Evolutionary conservation across 2,888 invertebrate genomes (phyloP).

Genomic region (Campoplex nolae): DNA sequence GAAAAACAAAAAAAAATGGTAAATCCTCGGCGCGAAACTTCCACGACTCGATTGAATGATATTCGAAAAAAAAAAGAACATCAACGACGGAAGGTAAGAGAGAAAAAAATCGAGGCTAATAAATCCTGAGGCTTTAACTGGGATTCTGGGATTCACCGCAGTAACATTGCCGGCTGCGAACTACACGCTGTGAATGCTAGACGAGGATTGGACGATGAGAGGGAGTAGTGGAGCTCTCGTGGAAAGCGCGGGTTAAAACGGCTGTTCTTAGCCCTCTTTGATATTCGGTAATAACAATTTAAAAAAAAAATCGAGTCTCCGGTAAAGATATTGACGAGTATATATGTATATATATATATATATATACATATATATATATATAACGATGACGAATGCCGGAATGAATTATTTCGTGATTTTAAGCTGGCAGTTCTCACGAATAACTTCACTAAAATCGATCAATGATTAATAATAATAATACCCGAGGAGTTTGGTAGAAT

Average conservation of each 20-base stretch:
- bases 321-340: neutral
- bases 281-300: neutral
- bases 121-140: constrained; percentile 13
- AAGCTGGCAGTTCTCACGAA: constrained; percentile 11
- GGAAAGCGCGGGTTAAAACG: constrained; percentile 27
- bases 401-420: neutral
- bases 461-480: neutral
- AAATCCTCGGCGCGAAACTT: neutral
- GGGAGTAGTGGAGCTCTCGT: constrained; percentile 17
- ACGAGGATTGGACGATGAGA: constrained; percentile 59
- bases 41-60: neutral
- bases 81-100: neutral
- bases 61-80: neutral
- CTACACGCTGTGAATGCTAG: constrained; percentile 54
- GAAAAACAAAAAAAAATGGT: neutral
- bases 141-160: constrained; percentile 48
- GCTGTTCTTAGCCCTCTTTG: neutral
- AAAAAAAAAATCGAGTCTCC: neutral
- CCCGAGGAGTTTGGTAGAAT: neutral
- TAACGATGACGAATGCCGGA: neutral
- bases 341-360: neutral
- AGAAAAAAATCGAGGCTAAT: constrained; percentile 13
- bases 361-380: neutral
- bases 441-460: constrained; percentile 5
- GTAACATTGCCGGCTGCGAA: constrained; percentile 60